Base-by-base conservation (phyloP, 2,113 vertebrate genomes). In the Zonotrichia leucophrys region DNA sequence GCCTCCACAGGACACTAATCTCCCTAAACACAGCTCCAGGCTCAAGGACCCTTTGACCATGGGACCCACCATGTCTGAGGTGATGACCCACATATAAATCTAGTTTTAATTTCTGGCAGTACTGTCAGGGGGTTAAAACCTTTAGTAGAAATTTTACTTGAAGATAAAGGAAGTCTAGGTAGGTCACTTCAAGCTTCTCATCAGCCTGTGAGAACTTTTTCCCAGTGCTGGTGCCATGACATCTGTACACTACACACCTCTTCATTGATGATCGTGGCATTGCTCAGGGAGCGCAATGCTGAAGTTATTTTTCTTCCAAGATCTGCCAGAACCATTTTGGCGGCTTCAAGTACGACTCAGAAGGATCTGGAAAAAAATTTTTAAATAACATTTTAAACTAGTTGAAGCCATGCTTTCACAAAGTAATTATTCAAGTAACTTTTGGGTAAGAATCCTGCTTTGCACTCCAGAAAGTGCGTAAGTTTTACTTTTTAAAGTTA, bases 261-360 rank as follows among this genome's bases (percentile, higher is more conserved):
- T 89, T 99, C 99, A 92, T 99, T 99, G 98, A 99, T 99, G 95
- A 99, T 99, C 1, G 99, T 99, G 96, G 99, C 99, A 93, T 99
- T 99, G 98, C 99, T 99, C 98, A 99, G 97, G 0, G 99, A 99
- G 97, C 99, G 99, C 97, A 99, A 98, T 41, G 99, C 99, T 66
- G 99, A 99, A 77, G 99, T 99, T 97, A 99, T 99, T 98, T 99
- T 99, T 96, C 99, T 98, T 94, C 99, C 99, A 89, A 99, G 98
- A 95, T 99, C 99, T 69, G 99, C 99, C 68, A 99, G 98, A 97
- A 99, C 99, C 99, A 99, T 99, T 94, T 98, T 98, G 98, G 97
- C 97, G 3, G 85, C 84, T 98, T 97, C 88, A 91, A 76, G 92
- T 33, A 64, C 8, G 25, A 75, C 77, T 97, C 95, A 92, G 90